Conservation (phyloP, 2,797 vertebrate genomes). For the Lophius americanus region DNA sequence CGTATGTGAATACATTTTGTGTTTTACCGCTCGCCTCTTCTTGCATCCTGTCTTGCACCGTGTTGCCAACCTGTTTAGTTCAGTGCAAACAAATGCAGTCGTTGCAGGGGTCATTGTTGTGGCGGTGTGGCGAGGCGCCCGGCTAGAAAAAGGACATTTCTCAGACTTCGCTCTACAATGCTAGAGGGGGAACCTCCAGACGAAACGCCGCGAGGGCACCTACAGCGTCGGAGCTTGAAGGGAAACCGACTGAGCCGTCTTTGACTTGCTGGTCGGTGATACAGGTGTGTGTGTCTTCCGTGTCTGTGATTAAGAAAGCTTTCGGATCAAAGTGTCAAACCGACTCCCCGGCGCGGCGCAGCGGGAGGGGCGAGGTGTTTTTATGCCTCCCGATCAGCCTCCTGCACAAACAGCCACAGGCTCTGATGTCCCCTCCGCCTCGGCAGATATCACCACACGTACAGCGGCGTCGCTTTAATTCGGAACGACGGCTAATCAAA, state of each 20-base stretch:
- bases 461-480: constrained; percentile 63
- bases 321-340: constrained; percentile 55
- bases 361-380: constrained; percentile 58
- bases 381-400: constrained; percentile 65
- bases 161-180: no score
- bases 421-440: constrained; percentile 51
- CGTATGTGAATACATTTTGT: no score
- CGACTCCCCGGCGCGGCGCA: constrained; percentile 29
- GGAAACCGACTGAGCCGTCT: background rate
- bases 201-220: background rate
- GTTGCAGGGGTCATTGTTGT: no score
- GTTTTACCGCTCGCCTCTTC: no score
- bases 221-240: background rate
- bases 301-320: constrained; percentile 34
- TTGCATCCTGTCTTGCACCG: no score
- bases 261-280: background rate
- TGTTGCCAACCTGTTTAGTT: no score
- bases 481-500: constrained; percentile 74
- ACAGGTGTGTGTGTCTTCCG: constrained; percentile 9
- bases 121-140: no score
- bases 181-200: no score
- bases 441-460: constrained; percentile 58
- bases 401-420: constrained; percentile 40
- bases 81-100: no score
- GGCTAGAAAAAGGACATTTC: no score